These are phyloP conservation scores for Scylla paramamosain DNA, from an alignment of 1,140 invertebrate species.

Conservation along the genomic window DNA sequence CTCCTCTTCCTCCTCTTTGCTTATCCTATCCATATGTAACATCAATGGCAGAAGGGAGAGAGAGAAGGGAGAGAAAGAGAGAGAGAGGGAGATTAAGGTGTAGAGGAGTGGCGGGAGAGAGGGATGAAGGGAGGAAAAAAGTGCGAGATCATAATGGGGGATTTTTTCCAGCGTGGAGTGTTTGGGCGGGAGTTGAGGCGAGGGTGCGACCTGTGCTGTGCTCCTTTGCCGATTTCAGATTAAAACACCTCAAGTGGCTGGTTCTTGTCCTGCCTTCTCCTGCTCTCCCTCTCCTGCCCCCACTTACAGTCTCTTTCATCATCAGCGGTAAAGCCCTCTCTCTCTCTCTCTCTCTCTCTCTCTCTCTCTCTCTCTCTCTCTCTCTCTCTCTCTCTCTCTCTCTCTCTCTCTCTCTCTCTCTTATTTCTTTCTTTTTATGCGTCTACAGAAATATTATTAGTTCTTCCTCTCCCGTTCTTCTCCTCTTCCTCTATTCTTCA, in stretches of 20 bases:
- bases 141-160: neutral
- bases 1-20: neutral
- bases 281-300: neutral
- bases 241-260: neutral
- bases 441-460: neutral
- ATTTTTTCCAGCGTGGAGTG: neutral
- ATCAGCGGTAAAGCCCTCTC: too few relatives aligned
- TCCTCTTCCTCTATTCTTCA: neutral
- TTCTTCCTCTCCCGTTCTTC: neutral
- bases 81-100: conserved; percentile 8
- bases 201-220: neutral
- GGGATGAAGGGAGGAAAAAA: neutral
- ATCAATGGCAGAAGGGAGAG: too few relatives aligned
- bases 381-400: conserved; percentile 5
- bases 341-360: neutral
- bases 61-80: neutral
- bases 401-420: neutral
- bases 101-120: neutral
- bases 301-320: neutral
- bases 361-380: conserved; percentile 38
- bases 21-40: neutral
- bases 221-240: neutral
- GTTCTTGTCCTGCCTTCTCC: neutral
- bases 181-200: neutral
- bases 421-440: neutral